Evolutionary conservation across 2,113 vertebrate species (phyloP).

Genomic region (Hemibagrus wyckioides): DNA sequence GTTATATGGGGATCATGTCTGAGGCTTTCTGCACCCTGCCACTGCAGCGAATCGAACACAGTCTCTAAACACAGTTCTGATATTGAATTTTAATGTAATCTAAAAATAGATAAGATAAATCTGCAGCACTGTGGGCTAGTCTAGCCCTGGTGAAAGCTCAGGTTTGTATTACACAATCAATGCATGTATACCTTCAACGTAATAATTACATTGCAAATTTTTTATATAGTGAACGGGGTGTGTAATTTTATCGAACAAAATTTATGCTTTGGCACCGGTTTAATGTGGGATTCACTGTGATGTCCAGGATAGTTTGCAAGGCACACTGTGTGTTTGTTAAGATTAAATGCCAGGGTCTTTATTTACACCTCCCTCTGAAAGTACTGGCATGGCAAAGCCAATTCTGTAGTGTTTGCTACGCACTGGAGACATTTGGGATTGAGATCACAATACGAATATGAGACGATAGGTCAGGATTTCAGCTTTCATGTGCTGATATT

Average conservation of each 20-base stretch:
- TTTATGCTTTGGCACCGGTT: background rate
- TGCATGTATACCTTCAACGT: background rate
- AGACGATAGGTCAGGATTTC: too few species aligned
- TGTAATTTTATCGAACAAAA: background rate
- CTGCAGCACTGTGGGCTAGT: background rate
- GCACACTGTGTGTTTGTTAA: background rate
- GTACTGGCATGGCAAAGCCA: background rate
- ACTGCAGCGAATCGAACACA: constrained; percentile 12
- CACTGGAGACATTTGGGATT: background rate
- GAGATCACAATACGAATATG: background rate
- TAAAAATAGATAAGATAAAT: constrained; percentile 7
- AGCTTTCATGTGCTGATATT: too few species aligned
- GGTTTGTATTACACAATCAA: background rate
- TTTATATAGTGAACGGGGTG: background rate
- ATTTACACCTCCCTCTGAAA: background rate
- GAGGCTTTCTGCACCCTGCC: constrained; percentile 4
- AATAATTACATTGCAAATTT: background rate
- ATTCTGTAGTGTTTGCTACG: background rate
- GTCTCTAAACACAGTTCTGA: background rate
- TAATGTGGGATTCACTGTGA: background rate
- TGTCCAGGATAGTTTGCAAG: background rate
- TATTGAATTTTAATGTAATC: constrained; percentile 19
- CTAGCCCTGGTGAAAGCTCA: background rate
- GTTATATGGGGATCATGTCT: constrained; percentile 41
- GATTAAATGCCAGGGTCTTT: background rate